phyloP scores from a whole-genome alignment of 1,140 invertebrate species.

The Sarcophaga peregrina region DNA sequence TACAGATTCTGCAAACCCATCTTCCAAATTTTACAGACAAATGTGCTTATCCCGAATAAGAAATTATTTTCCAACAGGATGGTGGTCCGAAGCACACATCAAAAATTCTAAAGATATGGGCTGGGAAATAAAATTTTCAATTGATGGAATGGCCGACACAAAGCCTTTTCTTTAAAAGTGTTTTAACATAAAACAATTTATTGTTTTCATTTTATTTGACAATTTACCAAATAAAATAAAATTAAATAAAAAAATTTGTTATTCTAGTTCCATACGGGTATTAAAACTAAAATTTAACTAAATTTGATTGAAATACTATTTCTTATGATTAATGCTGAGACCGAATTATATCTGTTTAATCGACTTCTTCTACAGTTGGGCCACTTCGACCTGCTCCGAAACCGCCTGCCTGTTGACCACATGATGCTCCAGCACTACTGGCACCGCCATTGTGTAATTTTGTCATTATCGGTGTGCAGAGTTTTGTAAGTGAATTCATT shows the following conservation, averaged over 20 bases:
- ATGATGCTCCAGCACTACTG: slow-evolving; percentile 59
- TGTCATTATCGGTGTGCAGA: slow-evolving; percentile 71
- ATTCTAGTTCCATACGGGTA: not conserved
- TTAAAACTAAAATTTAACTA: not conserved
- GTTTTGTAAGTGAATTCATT: slow-evolving; percentile 69
- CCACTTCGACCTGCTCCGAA: slow-evolving; percentile 67
- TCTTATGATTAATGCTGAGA: not conserved
- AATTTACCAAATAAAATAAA: not conserved
- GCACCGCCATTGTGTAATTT: slow-evolving; percentile 69
- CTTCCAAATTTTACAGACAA: no score
- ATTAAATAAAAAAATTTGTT: not conserved
- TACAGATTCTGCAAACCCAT: no score
- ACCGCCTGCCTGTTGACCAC: slow-evolving; percentile 66
- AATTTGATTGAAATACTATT: slow-evolving; percentile 6
- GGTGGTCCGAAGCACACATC: no score
- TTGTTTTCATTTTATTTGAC: slow-evolving; percentile 17
- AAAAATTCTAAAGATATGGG: no score
- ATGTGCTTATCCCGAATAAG: no score
- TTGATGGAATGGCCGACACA: no score
- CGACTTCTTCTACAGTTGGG: slow-evolving; percentile 80
- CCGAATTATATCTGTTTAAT: slow-evolving; percentile 67
- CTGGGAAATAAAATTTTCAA: no score
- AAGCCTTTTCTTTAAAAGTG: not conserved
- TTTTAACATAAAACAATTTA: slow-evolving; percentile 39
- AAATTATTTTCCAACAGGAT: no score